Percentiles rank a stretch among this genome's conserved stretches.
Conservation (phyloP, 2,888 invertebrate genomes). For the Abrostola triplasia region DNA sequence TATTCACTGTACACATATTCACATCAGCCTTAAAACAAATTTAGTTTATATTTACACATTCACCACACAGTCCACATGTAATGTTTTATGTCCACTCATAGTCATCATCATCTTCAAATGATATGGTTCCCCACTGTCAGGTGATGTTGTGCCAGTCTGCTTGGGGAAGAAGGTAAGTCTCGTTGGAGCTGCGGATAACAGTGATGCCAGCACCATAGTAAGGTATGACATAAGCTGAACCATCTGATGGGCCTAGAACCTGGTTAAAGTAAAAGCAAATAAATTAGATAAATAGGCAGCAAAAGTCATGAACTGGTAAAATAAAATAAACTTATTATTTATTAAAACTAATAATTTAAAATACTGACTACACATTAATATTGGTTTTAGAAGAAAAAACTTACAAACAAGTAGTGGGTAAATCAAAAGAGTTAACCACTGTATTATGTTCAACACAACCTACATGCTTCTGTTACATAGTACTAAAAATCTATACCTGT, state of each 20-base stretch:
- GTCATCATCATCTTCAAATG: conserved; percentile 83
- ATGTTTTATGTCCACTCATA: conserved; percentile 83
- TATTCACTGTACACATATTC: conserved; percentile 4
- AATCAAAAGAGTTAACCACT: too few species aligned
- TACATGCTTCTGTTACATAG: not conserved
- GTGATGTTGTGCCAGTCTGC: conserved; percentile 92
- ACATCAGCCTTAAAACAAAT: conserved; percentile 20
- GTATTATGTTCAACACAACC: too few species aligned
- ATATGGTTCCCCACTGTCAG: conserved; percentile 87
- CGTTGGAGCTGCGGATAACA: conserved; percentile 94
- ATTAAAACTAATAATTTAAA: too few species aligned
- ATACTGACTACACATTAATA: too few species aligned
- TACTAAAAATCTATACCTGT: conserved; percentile 85
- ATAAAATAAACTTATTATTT: too few species aligned
- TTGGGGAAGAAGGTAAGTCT: conserved; percentile 94
- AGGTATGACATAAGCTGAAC: conserved; percentile 97
- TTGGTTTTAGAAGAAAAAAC: too few species aligned
- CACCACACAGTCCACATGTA: conserved; percentile 30
- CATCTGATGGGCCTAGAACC: conserved; percentile 97
- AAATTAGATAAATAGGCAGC: not conserved
- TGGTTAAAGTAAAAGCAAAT: conserved; percentile 60
- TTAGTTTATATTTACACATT: conserved; percentile 25
- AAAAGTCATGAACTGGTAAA: too few species aligned
- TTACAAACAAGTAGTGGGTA: too few species aligned
- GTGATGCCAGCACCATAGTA: conserved; percentile 96